phyloP scores from a whole-genome alignment of 2,888 invertebrate genomes.

The Furcula furcula region DNA sequence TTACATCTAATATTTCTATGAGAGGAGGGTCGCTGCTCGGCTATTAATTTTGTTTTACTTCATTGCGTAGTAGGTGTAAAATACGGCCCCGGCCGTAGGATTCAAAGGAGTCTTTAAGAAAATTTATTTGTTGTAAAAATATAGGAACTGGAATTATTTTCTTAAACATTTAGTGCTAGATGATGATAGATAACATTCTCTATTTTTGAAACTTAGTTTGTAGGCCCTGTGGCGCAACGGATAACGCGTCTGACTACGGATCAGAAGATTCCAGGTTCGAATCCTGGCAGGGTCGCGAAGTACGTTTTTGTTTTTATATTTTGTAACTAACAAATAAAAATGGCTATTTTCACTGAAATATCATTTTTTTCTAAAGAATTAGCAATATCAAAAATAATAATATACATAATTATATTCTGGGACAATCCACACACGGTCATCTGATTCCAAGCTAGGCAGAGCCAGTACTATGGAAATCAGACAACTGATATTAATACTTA shows the following conservation, averaged over 20 bases:
- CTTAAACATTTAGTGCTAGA: too few relatives aligned
- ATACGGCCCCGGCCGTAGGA: constrained; percentile 11
- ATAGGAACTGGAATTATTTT: too few relatives aligned
- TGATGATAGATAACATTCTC: constrained; percentile 7
- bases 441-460: too few relatives aligned
- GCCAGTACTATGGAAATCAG: too few relatives aligned
- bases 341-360: too few relatives aligned
- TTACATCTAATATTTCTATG: constrained; percentile 25
- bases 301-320: constrained; percentile 16
- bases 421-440: too few relatives aligned
- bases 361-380: constrained; percentile 20
- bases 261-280: constrained; percentile 87
- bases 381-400: background rate
- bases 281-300: constrained; percentile 82
- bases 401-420: background rate
- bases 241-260: constrained; percentile 88
- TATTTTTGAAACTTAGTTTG: constrained; percentile 22
- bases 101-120: constrained; percentile 6
- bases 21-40: constrained; percentile 22
- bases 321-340: too few relatives aligned
- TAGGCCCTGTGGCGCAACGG: constrained; percentile 85
- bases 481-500: too few relatives aligned
- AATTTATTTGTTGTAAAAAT: constrained; percentile 1
- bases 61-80: constrained; percentile 29
- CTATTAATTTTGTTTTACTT: constrained; percentile 33